Conservation (phyloP, 2,113 vertebrate species). For the Gallinago paraguaiae region DNA sequence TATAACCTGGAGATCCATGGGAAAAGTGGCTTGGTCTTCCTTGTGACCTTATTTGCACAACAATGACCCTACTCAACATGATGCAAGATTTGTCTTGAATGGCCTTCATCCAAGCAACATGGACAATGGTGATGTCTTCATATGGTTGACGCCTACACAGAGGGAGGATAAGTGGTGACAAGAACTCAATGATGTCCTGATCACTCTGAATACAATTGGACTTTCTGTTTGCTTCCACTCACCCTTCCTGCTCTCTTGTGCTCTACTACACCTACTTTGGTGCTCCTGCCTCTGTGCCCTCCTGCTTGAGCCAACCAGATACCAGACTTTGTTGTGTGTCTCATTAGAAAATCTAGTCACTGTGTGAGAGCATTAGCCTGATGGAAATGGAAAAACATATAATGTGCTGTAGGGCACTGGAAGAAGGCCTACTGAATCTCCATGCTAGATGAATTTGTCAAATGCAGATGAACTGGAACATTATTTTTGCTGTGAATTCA, state of each 20-base stretch:
- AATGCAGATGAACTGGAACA: neutral
- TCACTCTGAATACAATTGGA: neutral
- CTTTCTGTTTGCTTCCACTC: neutral
- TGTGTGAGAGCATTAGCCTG: neutral
- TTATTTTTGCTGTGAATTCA: neutral
- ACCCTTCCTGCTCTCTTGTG: neutral
- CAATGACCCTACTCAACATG: neutral
- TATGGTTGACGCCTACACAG: neutral
- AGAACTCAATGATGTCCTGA: neutral
- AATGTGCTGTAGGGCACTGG: neutral
- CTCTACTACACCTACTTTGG: neutral
- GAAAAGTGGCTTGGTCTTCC: neutral
- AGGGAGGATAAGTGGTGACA: neutral
- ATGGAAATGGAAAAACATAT: neutral
- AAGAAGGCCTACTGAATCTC: neutral
- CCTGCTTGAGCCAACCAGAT: neutral
- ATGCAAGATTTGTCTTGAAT: neutral
- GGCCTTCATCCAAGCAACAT: neutral
- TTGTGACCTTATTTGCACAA: neutral
- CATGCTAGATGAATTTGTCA: neutral
- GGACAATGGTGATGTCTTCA: neutral
- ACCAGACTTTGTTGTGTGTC: neutral
- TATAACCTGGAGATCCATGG: neutral
- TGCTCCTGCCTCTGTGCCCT: neutral
- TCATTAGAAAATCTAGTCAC: neutral